These are phyloP conservation scores for Chaenogobius annularis DNA, from an alignment of 2,113 vertebrate genomes.

Conservation along the genomic window DNA sequence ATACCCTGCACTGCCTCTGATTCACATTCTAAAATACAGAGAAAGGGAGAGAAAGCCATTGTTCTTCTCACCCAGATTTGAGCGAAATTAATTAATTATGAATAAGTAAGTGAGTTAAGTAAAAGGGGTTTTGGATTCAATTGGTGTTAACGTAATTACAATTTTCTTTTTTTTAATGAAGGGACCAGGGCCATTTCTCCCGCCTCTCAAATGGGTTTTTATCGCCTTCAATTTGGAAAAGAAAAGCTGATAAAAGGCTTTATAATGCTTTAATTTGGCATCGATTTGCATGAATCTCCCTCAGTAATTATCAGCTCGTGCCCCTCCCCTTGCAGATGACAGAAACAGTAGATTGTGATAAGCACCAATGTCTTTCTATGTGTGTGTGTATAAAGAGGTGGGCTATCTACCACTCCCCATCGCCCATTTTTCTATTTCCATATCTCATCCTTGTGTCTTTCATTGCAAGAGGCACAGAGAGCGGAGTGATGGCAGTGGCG, in stretches of 20 bases:
- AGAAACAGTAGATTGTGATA: slow-evolving; percentile 75
- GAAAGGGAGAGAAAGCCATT: slow-evolving; percentile 58
- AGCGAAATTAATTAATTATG: slow-evolving; percentile 82
- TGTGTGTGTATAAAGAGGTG: slow-evolving; percentile 19
- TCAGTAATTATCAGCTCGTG: slow-evolving; percentile 73
- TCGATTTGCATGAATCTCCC: slow-evolving; percentile 78
- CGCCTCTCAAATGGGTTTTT: slow-evolving; percentile 73
- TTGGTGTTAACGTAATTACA: slow-evolving; percentile 81
- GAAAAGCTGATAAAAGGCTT: slow-evolving; percentile 81
- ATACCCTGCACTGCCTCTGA: slow-evolving; percentile 59
- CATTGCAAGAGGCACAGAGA: slow-evolving; percentile 61
- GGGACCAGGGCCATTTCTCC: slow-evolving; percentile 59
- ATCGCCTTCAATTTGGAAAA: slow-evolving; percentile 81
- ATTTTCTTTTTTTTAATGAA: slow-evolving; percentile 65
- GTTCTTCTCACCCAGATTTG: slow-evolving; percentile 71
- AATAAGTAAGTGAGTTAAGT: slow-evolving; percentile 73
- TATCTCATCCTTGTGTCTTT: slow-evolving; percentile 75
- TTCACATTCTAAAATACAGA: slow-evolving; percentile 59
- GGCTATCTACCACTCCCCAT: slow-evolving; percentile 60
- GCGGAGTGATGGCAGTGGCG: slow-evolving; percentile 67
- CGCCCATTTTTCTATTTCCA: slow-evolving; percentile 77
- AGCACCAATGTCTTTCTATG: slow-evolving; percentile 39
- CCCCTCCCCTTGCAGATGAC: slow-evolving; percentile 63
- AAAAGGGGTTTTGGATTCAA: slow-evolving; percentile 67
- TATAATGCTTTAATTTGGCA: slow-evolving; percentile 80